These are phyloP conservation scores for Macquaria ambigua DNA, from an alignment of 2,113 vertebrate species.

Conservation along the genomic window DNA sequence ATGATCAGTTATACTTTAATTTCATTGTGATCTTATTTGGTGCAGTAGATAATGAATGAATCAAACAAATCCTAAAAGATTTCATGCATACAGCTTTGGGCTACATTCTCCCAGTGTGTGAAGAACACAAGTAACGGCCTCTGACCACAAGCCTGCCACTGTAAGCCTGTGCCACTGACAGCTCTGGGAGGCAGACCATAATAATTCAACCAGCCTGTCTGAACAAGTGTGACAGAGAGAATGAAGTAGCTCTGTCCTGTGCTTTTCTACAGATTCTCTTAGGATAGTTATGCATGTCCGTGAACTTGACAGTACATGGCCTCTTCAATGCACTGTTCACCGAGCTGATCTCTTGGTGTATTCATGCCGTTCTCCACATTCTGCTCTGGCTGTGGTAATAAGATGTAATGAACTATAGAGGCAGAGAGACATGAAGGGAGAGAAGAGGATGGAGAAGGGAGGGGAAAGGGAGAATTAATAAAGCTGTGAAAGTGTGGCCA, in stretches of 20 bases:
- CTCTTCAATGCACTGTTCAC: constrained; percentile 20
- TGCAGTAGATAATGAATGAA: constrained; percentile 22
- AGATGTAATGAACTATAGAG: constrained; percentile 55
- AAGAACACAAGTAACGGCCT: constrained; percentile 19
- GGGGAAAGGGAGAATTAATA: constrained; percentile 38
- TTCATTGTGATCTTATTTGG: constrained; percentile 31
- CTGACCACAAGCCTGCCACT: constrained; percentile 13
- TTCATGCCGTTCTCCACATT: constrained; percentile 37
- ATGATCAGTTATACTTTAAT: constrained; percentile 11
- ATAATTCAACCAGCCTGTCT: constrained; percentile 37
- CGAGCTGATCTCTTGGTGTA: constrained; percentile 11
- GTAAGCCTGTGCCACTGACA: neutral
- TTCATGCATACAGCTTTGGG: constrained; percentile 27
- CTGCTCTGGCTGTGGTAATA: constrained; percentile 38
- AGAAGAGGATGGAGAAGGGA: neutral
- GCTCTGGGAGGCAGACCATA: constrained; percentile 12
- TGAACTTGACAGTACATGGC: constrained; percentile 12
- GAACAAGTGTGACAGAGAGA: constrained; percentile 15
- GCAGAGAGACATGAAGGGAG: constrained; percentile 24
- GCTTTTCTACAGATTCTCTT: constrained; percentile 28
- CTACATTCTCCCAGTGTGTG: constrained; percentile 26
- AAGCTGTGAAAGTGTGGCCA: constrained; percentile 37
- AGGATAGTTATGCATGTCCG: constrained; percentile 3
- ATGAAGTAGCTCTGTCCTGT: neutral
- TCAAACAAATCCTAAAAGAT: constrained; percentile 11